These are phyloP conservation scores for Tauraco erythrolophus DNA, from an alignment of 2,113 vertebrate genomes.

Conservation along the genomic window DNA sequence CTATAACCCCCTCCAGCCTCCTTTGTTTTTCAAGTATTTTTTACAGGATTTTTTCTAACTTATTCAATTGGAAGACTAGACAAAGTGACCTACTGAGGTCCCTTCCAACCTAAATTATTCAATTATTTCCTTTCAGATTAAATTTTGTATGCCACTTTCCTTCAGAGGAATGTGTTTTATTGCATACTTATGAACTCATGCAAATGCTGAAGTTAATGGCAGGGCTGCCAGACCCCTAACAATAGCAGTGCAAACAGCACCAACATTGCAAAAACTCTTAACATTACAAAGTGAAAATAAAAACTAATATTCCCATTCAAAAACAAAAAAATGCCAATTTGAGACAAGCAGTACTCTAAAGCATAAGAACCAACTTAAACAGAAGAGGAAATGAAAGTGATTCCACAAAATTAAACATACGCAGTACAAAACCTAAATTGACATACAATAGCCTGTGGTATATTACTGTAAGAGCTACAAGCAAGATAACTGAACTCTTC, in stretches of 20 bases:
- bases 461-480: not conserved
- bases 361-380: not conserved
- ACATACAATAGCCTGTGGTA: not conserved
- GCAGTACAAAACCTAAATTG: not conserved
- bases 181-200: not conserved
- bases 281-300: not conserved
- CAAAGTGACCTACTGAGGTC: not conserved
- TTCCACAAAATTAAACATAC: not conserved
- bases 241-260: accelerated
- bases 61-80: not conserved
- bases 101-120: not conserved
- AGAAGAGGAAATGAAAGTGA: slow-evolving; percentile 33
- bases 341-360: not conserved
- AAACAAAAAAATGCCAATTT: not conserved
- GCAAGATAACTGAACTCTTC: not conserved
- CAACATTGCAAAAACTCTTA: not conserved
- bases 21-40: not conserved
- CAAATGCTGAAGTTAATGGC: not conserved
- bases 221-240: not conserved
- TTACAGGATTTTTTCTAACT: not conserved
- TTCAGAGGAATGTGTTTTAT: not conserved
- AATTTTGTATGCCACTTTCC: not conserved
- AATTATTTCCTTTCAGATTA: not conserved
- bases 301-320: not conserved
- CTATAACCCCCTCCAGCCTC: not conserved